Evolutionary conservation across 2,113 vertebrate species (phyloP).

Genomic region (Tragelaphus strepsiceros): DNA sequence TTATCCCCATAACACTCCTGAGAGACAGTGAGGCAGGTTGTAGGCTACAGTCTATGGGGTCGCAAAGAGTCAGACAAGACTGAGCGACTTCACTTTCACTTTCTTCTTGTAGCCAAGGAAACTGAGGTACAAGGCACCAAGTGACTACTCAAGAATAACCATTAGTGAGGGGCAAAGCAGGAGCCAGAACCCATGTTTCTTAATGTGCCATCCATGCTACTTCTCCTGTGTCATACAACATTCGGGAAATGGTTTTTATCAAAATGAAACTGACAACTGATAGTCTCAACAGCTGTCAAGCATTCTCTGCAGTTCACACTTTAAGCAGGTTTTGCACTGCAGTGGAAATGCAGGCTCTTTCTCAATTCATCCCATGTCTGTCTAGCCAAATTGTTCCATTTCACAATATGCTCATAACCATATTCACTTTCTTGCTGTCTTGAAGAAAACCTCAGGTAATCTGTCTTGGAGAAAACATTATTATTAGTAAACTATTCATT

Average conservation of each 20-base stretch:
- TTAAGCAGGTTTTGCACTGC: neutral
- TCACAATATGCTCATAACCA: neutral
- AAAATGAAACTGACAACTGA: neutral
- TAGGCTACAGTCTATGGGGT: no score
- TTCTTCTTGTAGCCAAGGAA: neutral
- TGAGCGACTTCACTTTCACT: no score
- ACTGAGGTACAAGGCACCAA: neutral
- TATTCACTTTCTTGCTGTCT: neutral
- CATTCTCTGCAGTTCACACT: neutral
- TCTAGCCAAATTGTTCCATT: neutral
- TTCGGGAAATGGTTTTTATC: neutral
- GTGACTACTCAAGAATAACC: neutral
- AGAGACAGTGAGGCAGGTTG: neutral
- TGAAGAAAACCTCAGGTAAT: neutral
- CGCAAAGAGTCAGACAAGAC: no score
- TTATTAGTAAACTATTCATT: neutral
- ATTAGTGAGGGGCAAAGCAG: neutral
- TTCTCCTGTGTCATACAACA: neutral
- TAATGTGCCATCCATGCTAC: neutral
- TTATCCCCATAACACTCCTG: neutral
- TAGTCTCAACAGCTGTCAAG: neutral
- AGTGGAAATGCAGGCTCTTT: neutral
- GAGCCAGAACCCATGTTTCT: neutral
- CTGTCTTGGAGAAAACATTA: slow-evolving; percentile 2
- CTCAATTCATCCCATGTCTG: neutral